Evolutionary conservation across 2,113 vertebrate genomes (phyloP).

Genomic region (Crotalus viridis): DNA sequence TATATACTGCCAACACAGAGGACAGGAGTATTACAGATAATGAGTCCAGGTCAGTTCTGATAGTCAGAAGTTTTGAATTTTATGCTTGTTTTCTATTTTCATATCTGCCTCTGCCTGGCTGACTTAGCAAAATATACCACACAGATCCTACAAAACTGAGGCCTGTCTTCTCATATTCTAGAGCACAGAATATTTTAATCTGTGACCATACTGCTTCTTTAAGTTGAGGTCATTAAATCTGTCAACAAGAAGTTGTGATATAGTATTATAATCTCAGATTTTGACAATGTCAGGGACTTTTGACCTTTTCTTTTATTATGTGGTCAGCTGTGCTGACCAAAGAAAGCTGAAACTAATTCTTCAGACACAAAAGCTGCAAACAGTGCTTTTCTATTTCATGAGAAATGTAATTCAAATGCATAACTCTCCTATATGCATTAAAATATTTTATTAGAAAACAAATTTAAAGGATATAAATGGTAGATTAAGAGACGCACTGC

Average conservation of each 20-base stretch:
- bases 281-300: constrained; percentile 46
- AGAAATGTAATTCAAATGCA: constrained; percentile 10
- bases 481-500: background rate
- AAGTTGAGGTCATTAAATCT: constrained; percentile 18
- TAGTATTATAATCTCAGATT: constrained; percentile 22
- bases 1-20: background rate
- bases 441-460: background rate
- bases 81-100: background rate
- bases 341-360: background rate
- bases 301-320: constrained; percentile 32
- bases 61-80: background rate
- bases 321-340: constrained; percentile 39
- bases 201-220: background rate
- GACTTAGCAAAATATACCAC: background rate
- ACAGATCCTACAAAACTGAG: background rate
- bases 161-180: background rate
- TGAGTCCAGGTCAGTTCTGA: background rate
- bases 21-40: too few relatives aligned
- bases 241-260: constrained; percentile 25
- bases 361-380: background rate
- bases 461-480: background rate
- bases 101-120: background rate
- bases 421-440: background rate
- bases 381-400: background rate
- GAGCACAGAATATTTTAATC: background rate